These are phyloP conservation scores for Carassius auratus DNA, from an alignment of 2,113 vertebrate species.

Conservation along the genomic window DNA sequence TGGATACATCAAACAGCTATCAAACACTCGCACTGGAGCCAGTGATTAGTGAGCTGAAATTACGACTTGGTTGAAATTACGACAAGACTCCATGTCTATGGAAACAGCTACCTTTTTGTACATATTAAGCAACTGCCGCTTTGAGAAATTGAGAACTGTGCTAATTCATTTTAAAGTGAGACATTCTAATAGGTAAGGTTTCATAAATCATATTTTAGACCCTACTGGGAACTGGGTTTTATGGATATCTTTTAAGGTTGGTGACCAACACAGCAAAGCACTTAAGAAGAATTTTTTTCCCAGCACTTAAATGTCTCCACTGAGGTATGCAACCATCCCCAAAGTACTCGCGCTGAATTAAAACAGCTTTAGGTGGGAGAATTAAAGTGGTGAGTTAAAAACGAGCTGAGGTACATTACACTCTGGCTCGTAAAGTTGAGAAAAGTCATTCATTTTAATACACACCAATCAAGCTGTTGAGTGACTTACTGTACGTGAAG, in stretches of 20 bases:
- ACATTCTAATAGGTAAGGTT: conserved; percentile 51
- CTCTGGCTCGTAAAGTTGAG: conserved; percentile 61
- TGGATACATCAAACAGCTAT: conserved; percentile 58
- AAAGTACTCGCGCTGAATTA: conserved; percentile 64
- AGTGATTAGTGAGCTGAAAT: conserved; percentile 62
- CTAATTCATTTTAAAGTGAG: conserved; percentile 55
- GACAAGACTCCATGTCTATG: conserved; percentile 48
- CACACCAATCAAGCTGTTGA: conserved; percentile 61
- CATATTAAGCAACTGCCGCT: conserved; percentile 36
- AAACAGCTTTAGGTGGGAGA: conserved; percentile 40
- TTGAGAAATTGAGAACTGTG: conserved; percentile 51
- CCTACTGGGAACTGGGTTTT: conserved; percentile 58
- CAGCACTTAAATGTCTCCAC: conserved; percentile 60
- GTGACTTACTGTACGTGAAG: conserved; percentile 60
- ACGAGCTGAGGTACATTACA: conserved; percentile 52
- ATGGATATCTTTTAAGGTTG: conserved; percentile 57
- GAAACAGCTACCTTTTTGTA: conserved; percentile 57
- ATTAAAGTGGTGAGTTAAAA: conserved; percentile 39
- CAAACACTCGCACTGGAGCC: conserved; percentile 52
- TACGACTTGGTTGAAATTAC: conserved; percentile 40
- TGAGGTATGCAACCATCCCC: conserved; percentile 61
- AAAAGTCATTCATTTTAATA: conserved; percentile 61
- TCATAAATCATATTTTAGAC: conserved; percentile 59
- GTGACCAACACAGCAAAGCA: conserved; percentile 54
- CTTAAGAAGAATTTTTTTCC: conserved; percentile 55